phyloP scores from a whole-genome alignment of 2,888 invertebrate species.

The Calephelis perditalis region DNA sequence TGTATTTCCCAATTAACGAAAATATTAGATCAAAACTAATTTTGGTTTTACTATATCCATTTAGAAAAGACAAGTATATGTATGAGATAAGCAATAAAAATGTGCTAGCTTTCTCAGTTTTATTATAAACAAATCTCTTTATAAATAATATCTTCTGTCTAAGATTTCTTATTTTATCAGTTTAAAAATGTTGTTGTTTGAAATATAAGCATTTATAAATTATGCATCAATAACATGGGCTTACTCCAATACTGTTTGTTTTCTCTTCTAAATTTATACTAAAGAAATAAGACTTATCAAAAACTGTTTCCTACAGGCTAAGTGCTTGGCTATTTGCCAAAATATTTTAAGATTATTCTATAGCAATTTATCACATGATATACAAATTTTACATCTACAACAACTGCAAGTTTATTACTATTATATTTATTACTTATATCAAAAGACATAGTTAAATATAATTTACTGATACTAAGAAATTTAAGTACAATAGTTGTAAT shows the following conservation, averaged over 20 bases:
- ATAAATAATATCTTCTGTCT: not conserved
- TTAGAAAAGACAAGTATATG: too few relatives aligned
- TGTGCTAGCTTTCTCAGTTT: too few relatives aligned
- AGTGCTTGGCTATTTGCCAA: conserved; percentile 37
- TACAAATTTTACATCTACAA: not conserved
- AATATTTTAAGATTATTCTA: conserved; percentile 24
- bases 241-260: conserved; percentile 6
- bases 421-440: too few relatives aligned
- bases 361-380: conserved; percentile 8
- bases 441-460: too few relatives aligned
- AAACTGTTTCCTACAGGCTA: conserved; percentile 18
- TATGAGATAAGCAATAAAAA: too few relatives aligned
- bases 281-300: conserved; percentile 9
- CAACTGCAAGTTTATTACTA: too few relatives aligned
- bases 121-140: not conserved
- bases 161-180: not conserved
- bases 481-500: too few relatives aligned
- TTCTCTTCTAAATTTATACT: conserved; percentile 6
- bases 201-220: conserved; percentile 2
- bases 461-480: too few relatives aligned
- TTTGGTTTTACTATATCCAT: too few relatives aligned
- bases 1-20: too few relatives aligned
- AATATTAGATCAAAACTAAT: too few relatives aligned
- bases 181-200: not conserved
- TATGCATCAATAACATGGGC: not conserved